phyloP scores from a whole-genome alignment of 2,113 vertebrate species.

The Erythrocercus mccallii region DNA sequence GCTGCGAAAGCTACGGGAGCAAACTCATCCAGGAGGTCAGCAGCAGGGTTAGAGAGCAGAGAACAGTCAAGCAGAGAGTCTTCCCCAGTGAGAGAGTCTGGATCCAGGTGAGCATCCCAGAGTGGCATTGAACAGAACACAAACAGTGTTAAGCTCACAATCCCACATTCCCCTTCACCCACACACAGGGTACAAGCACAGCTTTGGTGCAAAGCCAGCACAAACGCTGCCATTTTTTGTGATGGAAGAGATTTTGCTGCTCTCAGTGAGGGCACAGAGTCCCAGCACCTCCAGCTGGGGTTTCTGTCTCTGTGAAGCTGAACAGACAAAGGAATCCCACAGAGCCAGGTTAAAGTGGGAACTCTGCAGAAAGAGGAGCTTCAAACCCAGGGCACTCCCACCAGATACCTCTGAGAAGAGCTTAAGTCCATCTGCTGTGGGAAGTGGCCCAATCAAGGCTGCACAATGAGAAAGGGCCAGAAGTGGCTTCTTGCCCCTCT shows the following conservation, averaged over 20 bases:
- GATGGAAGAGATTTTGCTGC: not conserved
- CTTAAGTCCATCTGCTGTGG: not conserved
- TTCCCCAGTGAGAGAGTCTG: conserved; percentile 89
- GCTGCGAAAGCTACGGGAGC: conserved; percentile 82
- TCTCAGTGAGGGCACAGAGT: not conserved
- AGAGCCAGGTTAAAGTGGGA: not conserved
- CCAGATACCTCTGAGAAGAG: not conserved
- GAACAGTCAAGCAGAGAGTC: conserved; percentile 90
- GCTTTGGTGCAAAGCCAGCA: not conserved
- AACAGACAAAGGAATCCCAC: not conserved
- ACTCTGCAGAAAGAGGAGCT: not conserved
- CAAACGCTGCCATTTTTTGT: accelerated
- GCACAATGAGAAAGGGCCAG: not conserved
- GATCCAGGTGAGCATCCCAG: conserved; percentile 53
- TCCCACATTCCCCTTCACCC: not conserved
- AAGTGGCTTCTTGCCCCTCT: accelerated
- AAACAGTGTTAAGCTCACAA: conserved; percentile 18
- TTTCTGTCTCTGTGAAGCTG: not conserved
- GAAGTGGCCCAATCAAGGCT: not conserved
- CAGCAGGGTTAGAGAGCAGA: conserved; percentile 86
- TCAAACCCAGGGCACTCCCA: not conserved
- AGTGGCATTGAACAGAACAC: conserved; percentile 63
- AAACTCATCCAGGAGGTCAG: conserved; percentile 90
- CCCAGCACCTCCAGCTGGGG: not conserved
- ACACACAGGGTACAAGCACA: not conserved